Evolutionary conservation across 2,888 invertebrate genomes (phyloP), one percentile per base, ranked within the genome.

Genomic region (Caradrina clavipalpis): DNA sequence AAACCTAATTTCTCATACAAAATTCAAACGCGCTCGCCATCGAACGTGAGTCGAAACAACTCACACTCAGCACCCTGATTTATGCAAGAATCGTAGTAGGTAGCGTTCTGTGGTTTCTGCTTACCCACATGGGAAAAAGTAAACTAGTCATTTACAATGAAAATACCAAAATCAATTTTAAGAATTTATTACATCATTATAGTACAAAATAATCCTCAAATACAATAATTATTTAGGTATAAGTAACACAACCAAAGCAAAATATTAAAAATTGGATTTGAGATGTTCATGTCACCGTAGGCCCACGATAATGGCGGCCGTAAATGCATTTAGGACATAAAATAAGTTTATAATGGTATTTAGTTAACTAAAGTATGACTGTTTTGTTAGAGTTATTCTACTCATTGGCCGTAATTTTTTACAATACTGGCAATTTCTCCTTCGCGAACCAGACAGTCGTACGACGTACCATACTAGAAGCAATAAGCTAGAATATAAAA

Each of bases 241-340:
- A 95, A 94, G 94, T 95, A 95, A 95, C 95, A 96, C 95, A 96
- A 96, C 95, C 95, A 93, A 95, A 95, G 94, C 95, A 94, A 95
- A 94, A 95, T 91, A 93, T 95, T 93, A 94, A 92, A 93, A 91
- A 92, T 93, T 93, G 93, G 90, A 94, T 94, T 93, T 94, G 92
- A 94, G 90, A 91, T 88, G 91, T 90, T 89, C 76, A 89, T 89
- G 88, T 90, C 91, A 89, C 91, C 87, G 87, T 86, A 89, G 90
- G 90, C 90, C 89, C 85, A 81, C 85, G 81, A 73, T 81, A 86
- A 76, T 82, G 82, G 86, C 84, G 89, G 88, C 91, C 92, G 86
- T 95, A 94, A 95, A 95, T 95, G 95, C 95, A 94, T 87, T 86
- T 85, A 88, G 86, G 87, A 87, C 86, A 89, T 86, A 87, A 85